These are phyloP conservation scores for Cheirogaleus medius DNA, from an alignment of 2,113 vertebrate genomes.

Conservation along the genomic window DNA sequence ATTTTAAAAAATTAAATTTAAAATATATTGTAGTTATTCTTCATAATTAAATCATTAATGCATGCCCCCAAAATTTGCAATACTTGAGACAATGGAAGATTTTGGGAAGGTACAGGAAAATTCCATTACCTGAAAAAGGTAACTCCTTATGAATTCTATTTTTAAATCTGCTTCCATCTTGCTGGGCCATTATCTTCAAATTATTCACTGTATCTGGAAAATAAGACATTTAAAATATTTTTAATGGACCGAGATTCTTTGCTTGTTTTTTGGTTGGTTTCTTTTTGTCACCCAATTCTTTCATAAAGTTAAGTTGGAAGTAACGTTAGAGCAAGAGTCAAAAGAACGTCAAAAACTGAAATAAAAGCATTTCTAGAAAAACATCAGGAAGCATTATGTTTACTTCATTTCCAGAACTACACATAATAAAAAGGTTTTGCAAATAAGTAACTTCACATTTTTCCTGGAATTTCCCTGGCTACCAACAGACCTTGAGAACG, in stretches of 20 bases:
- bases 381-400: neutral
- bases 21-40: constrained; percentile 12
- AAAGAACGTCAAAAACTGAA: neutral
- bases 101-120: constrained; percentile 45
- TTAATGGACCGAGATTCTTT: neutral
- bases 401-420: constrained; percentile 36
- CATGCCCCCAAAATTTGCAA: neutral
- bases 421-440: neutral
- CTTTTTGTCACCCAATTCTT: constrained; percentile 29
- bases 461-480: constrained; percentile 67
- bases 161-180: constrained; percentile 75
- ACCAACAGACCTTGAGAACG: neutral
- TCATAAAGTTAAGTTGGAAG: constrained; percentile 25
- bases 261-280: neutral
- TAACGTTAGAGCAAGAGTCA: constrained; percentile 8
- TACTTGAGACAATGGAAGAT: neutral
- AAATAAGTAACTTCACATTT: constrained; percentile 47
- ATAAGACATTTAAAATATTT: constrained; percentile 76
- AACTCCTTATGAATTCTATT: constrained; percentile 32
- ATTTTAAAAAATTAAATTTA: neutral
- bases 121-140: constrained; percentile 61
- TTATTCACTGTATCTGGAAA: constrained; percentile 71
- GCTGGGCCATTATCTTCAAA: constrained; percentile 75
- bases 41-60: constrained; percentile 15
- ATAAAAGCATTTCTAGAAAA: constrained; percentile 51